These are phyloP conservation scores for Lycopodina hypogea DNA, from an alignment of 37 sponge, comb jelly and placozoan species.

Conservation along the genomic window DNA sequence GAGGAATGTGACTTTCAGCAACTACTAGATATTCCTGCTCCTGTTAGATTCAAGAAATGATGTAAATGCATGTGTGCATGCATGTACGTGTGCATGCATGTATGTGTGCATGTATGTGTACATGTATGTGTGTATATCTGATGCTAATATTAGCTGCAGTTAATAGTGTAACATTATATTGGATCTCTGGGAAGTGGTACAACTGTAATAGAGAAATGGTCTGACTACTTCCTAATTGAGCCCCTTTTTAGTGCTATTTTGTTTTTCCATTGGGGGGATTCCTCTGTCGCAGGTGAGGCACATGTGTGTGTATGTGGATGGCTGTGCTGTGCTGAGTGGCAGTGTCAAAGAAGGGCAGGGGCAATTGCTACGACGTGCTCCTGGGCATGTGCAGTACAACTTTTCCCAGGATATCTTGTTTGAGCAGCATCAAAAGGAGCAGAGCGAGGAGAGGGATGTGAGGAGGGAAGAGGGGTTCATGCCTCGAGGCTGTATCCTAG, in stretches of 20 bases:
- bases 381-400: conserved; percentile 83
- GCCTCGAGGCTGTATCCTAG: conserved; percentile 76
- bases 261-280: too few relatives aligned
- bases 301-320: conserved; percentile 62
- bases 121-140: not conserved
- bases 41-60: too few relatives aligned
- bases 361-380: conserved; percentile 61
- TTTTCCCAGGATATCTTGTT: conserved; percentile 68
- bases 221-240: too few relatives aligned
- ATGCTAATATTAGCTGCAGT: not conserved
- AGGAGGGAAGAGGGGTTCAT: not conserved
- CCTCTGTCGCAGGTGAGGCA: conserved; percentile 51
- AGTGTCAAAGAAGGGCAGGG: not conserved
- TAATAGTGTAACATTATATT: too few relatives aligned
- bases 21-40: too few relatives aligned
- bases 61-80: not conserved
- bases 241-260: too few relatives aligned
- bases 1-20: too few relatives aligned
- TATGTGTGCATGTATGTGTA: not conserved
- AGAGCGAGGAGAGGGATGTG: not conserved
- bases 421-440: not conserved
- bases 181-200: not conserved
- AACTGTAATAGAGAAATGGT: too few relatives aligned
- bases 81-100: not conserved
- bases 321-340: conserved; percentile 25